A percentile compares a stretch with the other conserved stretches of the same genome.
Conservation (phyloP, 1,140 invertebrate species). For the Brachionus sp. region DNA sequence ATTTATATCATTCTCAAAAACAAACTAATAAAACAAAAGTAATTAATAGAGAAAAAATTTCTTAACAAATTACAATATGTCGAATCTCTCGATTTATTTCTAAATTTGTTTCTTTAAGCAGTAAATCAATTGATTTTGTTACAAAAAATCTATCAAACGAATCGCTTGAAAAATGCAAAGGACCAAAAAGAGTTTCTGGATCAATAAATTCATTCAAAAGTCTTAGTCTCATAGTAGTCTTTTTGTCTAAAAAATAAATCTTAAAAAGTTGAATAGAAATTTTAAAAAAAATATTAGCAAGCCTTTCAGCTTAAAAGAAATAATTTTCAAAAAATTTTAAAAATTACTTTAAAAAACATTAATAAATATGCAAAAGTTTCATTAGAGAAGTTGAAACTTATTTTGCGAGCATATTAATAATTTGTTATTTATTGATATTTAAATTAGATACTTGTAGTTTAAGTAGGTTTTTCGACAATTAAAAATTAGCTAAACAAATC, state of each 20-base stretch:
- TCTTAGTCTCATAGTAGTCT: not conserved
- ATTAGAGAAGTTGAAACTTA: not conserved
- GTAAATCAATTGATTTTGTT: not conserved
- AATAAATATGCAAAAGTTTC: not conserved
- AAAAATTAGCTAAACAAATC: not conserved
- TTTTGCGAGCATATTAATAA: not conserved
- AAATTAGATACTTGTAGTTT: slow-evolving; percentile 10
- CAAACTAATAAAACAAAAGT: not conserved
- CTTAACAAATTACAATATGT: slow-evolving; percentile 1
- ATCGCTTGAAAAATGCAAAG: not conserved
- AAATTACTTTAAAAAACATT: not conserved
- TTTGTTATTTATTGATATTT: slow-evolving; percentile 20
- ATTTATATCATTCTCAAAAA: not conserved
- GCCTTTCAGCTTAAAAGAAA: not conserved
- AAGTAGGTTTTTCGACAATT: not conserved
- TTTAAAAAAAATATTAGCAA: not conserved
- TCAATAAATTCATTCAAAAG: not conserved
- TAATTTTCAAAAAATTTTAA: not conserved
- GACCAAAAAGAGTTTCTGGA: not conserved
- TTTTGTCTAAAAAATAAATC: not conserved
- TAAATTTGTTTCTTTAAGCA: not conserved
- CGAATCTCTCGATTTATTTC: not conserved
- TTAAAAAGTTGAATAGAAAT: not conserved
- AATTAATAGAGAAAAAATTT: not conserved
- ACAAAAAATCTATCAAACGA: slow-evolving; percentile 39